Percentiles rank a stretch among this genome's conserved stretches.
Conservation (phyloP, 2,113 vertebrate species). For the Pavo muticus region DNA sequence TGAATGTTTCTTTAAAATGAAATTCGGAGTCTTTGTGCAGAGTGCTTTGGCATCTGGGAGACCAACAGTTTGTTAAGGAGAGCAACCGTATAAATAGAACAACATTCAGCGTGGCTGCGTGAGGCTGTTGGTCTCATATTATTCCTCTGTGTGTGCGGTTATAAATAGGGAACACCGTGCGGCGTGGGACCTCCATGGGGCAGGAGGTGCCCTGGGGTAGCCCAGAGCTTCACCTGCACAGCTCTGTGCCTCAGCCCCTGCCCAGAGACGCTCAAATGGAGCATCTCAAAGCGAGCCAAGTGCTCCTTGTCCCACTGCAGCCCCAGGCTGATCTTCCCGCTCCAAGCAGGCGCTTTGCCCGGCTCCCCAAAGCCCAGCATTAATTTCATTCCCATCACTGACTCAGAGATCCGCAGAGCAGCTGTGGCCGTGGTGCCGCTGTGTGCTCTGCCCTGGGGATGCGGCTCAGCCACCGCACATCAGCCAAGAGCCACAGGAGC, state of each 20-base stretch:
- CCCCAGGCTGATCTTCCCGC: background rate
- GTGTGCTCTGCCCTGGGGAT: background rate
- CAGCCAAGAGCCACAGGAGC: background rate
- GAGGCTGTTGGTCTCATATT: slow-evolving; percentile 15
- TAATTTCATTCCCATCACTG: background rate
- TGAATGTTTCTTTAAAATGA: background rate
- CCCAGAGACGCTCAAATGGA: background rate
- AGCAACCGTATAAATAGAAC: slow-evolving; percentile 32
- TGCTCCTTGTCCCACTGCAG: background rate
- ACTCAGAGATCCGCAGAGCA: background rate
- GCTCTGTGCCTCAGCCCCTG: background rate
- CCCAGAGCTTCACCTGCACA: background rate
- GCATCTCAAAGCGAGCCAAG: background rate
- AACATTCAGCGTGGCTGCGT: background rate
- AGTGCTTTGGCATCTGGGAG: background rate
- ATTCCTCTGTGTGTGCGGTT: background rate
- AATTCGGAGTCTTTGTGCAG: background rate
- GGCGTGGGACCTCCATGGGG: background rate
- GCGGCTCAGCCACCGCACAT: fast-evolving
- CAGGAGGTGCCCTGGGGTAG: background rate
- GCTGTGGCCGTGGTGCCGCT: background rate
- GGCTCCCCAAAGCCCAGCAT: background rate
- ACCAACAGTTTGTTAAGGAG: slow-evolving; percentile 21
- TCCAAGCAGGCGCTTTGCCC: background rate
- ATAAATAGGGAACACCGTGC: slow-evolving; percentile 45